Percentiles rank a stretch among this genome's conserved stretches.
phyloP scores from a whole-genome alignment of 2,888 invertebrate genomes.

The Pegoplata infirma region DNA sequence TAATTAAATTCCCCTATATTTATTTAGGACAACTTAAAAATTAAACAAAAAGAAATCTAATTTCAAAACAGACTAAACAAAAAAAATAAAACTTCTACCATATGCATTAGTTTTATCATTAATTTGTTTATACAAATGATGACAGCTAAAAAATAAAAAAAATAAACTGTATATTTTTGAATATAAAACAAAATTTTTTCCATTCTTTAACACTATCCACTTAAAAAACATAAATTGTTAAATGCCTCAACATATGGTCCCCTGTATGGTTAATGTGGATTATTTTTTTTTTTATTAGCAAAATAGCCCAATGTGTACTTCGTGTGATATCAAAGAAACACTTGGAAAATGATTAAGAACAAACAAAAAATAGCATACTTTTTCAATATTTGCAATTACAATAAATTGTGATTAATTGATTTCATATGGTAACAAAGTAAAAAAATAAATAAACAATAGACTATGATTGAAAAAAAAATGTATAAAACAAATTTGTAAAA shows the following conservation, averaged over 20 bases:
- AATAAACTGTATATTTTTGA: too few species aligned
- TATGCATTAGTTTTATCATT: background rate
- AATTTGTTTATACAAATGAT: background rate
- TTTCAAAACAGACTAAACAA: background rate
- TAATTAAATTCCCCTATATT: too few species aligned
- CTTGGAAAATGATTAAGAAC: background rate
- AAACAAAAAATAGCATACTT: constrained; percentile 6
- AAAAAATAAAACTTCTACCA: background rate
- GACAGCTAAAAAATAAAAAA: background rate
- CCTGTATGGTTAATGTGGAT: too few species aligned
- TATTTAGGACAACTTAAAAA: too few species aligned
- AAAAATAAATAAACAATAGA: constrained; percentile 23
- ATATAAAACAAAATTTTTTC: background rate
- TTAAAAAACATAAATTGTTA: background rate
- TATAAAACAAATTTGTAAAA: too few species aligned
- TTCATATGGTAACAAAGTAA: constrained; percentile 5
- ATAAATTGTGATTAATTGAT: constrained; percentile 35
- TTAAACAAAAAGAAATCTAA: background rate
- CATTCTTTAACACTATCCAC: background rate
- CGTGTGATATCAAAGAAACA: background rate
- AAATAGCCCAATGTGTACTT: background rate
- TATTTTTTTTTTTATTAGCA: background rate
- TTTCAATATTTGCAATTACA: constrained; percentile 26
- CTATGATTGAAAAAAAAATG: constrained; percentile 2
- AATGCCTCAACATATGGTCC: background rate